Evolutionary conservation across 2,888 invertebrate genomes (phyloP), one percentile per base, ranked within the genome.

Genomic region (Meta bourneti): DNA sequence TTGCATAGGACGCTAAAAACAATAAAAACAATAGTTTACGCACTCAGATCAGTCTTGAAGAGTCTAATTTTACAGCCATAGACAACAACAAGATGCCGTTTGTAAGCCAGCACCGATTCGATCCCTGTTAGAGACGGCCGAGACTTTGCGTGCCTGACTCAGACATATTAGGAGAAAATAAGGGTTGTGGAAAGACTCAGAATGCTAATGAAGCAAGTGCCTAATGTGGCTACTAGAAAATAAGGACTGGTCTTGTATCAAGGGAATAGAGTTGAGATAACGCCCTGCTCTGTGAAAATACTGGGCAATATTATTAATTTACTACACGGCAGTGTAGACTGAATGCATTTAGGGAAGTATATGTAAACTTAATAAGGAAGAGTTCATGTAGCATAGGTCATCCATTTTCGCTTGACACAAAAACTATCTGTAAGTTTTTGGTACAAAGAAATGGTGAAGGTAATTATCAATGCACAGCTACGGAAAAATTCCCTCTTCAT

Each of bases 141-240:
- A 20, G 34, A 54, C 49, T 48, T 78, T n/a, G 81, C 88, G 88
- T 87, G 86, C 80, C 16, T 7, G n/a, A 70, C 7, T 54, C 34
- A 34, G 72, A 48, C 51, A 74, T 8, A 34, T 51, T 34, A 70
- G 13, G 77, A 69, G 34, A 19, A 80, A 80, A 54, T 80, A 34
- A 34, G 49, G 74, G 81, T 49, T 77, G 70, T 6, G 48, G 70
- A 75, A 20, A 69, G 77, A 51, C 51, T 51, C 13, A 19, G 89
- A 89, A 89, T 89, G 81, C 82, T 89, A 89, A 89, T 89, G 82
- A 89, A 77, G 75, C 11, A 70, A 48, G 51, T n/a, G 13, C 70
- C 75, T 61, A 48, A 77, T 48, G 48, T 19, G 48, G 70, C 19
- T 34, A 51, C n/a, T 49, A 77, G 52, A 51, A 13, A 61, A 61